Percentiles rank a stretch among this genome's conserved stretches.
Conservation (phyloP, 2,797 vertebrate species). For the Eremophila alpestris region DNA sequence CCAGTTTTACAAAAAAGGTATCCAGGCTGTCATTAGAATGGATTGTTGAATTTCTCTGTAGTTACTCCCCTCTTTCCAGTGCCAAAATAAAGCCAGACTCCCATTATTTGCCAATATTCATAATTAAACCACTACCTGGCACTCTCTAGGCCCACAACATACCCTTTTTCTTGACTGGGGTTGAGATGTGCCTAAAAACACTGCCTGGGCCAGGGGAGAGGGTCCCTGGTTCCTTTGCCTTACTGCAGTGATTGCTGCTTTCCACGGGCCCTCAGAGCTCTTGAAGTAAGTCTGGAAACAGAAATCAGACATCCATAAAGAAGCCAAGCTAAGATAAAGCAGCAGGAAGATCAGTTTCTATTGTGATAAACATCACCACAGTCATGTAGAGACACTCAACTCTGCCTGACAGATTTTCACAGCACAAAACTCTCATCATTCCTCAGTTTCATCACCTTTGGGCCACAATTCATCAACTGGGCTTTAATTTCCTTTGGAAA, state of each 20-base stretch:
- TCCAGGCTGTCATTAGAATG: neutral
- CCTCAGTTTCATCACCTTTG: neutral
- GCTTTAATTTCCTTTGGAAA: neutral
- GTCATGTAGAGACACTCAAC: neutral
- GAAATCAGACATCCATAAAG: neutral
- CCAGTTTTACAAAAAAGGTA: neutral
- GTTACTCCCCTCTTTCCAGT: neutral
- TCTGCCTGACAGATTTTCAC: neutral
- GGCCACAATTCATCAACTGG: neutral
- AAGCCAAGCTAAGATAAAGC: neutral
- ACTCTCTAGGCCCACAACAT: conserved; percentile 10
- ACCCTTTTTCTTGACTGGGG: conserved; percentile 83
- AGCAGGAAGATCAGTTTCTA: neutral
- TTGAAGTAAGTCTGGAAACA: conserved; percentile 84
- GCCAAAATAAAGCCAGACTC: neutral
- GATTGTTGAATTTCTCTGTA: neutral
- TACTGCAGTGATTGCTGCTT: conserved; percentile 75
- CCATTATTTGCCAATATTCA: neutral
- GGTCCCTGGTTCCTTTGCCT: conserved; percentile 74
- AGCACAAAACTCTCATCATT: neutral
- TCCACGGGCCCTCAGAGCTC: conserved; percentile 84
- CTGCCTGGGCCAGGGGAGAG: conserved; percentile 18
- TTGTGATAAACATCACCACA: neutral
- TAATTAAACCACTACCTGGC: neutral
- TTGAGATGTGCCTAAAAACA: conserved; percentile 53